Evolutionary conservation across 2,797 vertebrate genomes (phyloP).

Genomic region (Gymnoscopelus braueri): DNA sequence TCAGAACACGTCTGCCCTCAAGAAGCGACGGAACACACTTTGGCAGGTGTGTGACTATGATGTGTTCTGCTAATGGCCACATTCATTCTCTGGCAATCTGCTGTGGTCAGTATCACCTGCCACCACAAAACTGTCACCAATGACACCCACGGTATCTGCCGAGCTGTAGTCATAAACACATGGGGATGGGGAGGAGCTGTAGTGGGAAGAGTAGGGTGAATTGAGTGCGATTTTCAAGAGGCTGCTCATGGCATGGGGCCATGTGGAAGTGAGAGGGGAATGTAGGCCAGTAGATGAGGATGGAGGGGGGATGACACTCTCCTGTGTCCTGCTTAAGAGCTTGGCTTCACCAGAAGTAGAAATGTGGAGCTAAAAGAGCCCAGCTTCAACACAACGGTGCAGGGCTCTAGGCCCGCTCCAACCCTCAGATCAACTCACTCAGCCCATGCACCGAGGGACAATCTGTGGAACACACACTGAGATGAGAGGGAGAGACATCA

Average conservation of each 20-base stretch:
- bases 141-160: too few relatives aligned
- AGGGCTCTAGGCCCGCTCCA: constrained; percentile 32
- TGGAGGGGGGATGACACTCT: constrained; percentile 26
- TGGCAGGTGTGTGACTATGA: too few relatives aligned
- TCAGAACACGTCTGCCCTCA: too few relatives aligned
- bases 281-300: constrained; percentile 62
- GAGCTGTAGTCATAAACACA: too few relatives aligned
- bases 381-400: constrained; percentile 20
- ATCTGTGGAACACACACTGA: constrained; percentile 53
- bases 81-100: too few relatives aligned
- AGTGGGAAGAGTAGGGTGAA: constrained; percentile 13
- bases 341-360: constrained; percentile 42
- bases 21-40: too few relatives aligned
- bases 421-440: constrained; percentile 24
- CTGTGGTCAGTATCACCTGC: too few relatives aligned
- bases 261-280: constrained; percentile 57
- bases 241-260: too few relatives aligned
- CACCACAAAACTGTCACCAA: too few relatives aligned
- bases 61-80: too few relatives aligned
- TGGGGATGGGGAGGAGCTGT: too few relatives aligned
- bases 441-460: constrained; percentile 38
- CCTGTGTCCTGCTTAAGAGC: constrained; percentile 65
- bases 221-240: constrained; percentile 27
- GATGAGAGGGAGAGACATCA: constrained; percentile 72
- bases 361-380: constrained; percentile 3